phyloP scores from a whole-genome alignment of 2,113 vertebrate species.

The Pogonocichla stellata region DNA sequence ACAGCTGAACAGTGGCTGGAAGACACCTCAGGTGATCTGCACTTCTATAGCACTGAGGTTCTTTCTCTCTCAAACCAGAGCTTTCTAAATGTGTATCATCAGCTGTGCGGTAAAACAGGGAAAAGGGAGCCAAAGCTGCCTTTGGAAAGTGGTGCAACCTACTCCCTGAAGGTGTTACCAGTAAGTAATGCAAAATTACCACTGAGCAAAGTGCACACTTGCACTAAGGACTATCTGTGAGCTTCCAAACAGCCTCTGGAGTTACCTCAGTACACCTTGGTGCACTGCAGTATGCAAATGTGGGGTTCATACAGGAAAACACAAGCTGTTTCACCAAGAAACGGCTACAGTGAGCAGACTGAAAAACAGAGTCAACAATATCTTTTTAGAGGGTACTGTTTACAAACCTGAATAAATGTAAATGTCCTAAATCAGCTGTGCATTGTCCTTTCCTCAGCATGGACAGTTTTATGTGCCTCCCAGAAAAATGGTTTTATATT shows the following conservation, averaged over 20 bases:
- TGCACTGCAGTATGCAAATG: neutral
- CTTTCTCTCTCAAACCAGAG: neutral
- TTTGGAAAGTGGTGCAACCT: neutral
- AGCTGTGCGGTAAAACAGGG: neutral
- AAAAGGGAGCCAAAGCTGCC: neutral
- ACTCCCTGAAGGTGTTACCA: neutral
- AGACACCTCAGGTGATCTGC: neutral
- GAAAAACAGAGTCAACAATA: neutral
- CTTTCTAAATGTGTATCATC: neutral
- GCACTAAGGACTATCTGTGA: neutral
- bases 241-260: neutral
- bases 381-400: neutral
- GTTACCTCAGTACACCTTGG: neutral
- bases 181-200: neutral
- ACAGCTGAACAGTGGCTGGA: neutral
- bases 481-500: neutral
- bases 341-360: neutral
- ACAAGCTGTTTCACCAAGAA: neutral
- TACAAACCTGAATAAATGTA: neutral
- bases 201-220: neutral
- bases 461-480: neutral
- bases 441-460: neutral
- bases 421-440: neutral
- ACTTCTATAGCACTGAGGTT: neutral
- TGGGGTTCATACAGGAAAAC: neutral